phyloP scores from a whole-genome alignment of 1,140 invertebrate genomes.

The Nautilus pompilius region DNA sequence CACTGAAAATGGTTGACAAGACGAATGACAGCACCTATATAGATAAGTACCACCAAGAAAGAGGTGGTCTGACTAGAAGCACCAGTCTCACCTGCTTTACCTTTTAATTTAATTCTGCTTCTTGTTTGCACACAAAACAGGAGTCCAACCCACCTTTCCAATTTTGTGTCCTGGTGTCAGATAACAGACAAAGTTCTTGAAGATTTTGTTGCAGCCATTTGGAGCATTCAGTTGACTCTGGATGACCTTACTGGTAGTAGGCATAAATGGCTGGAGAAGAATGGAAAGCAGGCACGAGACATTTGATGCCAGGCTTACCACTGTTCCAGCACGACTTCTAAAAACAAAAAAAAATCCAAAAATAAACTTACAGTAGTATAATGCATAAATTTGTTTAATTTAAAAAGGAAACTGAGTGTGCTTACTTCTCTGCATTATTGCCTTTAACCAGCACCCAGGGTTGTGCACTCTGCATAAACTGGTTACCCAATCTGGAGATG shows the following conservation, averaged over 20 bases:
- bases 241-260: conserved; percentile 69
- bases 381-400: neutral
- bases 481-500: conserved; percentile 91
- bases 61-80: neutral
- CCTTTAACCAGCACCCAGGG: conserved; percentile 93
- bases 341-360: conserved; percentile 14
- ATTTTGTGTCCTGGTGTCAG: conserved; percentile 81
- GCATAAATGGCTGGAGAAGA: conserved; percentile 90
- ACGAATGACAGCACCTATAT: neutral
- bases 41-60: neutral
- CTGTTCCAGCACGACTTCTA: conserved; percentile 74
- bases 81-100: neutral
- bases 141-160: conserved; percentile 64
- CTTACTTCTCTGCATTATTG: conserved; percentile 35
- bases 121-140: no score
- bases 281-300: conserved; percentile 78
- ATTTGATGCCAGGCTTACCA: conserved; percentile 84
- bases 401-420: neutral
- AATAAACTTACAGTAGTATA: neutral
- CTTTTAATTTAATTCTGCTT: neutral
- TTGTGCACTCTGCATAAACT: conserved; percentile 90
- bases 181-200: conserved; percentile 64
- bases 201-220: conserved; percentile 59
- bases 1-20: neutral
- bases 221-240: conserved; percentile 70